Evolutionary conservation across 2,888 invertebrate genomes (phyloP).

Genomic region (Lamproptera curius): DNA sequence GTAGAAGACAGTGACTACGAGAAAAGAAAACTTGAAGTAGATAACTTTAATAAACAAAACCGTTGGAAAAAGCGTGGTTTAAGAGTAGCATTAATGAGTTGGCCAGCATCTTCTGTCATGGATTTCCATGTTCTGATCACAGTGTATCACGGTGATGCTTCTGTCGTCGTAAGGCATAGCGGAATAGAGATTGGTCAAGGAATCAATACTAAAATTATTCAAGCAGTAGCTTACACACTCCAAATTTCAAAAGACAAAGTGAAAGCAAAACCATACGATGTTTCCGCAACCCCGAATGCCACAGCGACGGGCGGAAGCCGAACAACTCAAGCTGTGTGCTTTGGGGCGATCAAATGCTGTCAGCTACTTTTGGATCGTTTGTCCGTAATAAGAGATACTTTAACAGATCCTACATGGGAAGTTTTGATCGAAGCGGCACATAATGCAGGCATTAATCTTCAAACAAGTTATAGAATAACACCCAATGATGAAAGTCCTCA

Average conservation of each 20-base stretch:
- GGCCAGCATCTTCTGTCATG: constrained; percentile 19
- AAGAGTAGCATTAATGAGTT: constrained; percentile 37
- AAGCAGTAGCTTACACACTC: constrained; percentile 83
- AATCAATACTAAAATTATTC: constrained; percentile 87
- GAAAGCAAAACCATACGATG: constrained; percentile 77
- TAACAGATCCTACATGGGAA: constrained; percentile 72
- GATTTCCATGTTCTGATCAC: constrained; percentile 22
- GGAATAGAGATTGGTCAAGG: constrained; percentile 87
- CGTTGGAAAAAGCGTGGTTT: constrained; percentile 85
- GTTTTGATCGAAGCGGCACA: constrained; percentile 69
- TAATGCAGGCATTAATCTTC: constrained; percentile 48
- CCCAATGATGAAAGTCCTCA: constrained; percentile 42
- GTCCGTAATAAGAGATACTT: constrained; percentile 54
- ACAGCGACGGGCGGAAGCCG: constrained; percentile 77
- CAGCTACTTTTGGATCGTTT: constrained; percentile 60
- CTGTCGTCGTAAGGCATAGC: constrained; percentile 81
- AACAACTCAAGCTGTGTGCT: constrained; percentile 80
- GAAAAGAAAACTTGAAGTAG: constrained; percentile 56
- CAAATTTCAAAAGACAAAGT: constrained; percentile 80
- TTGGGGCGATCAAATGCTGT: constrained; percentile 73
- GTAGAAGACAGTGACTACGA: constrained; percentile 67
- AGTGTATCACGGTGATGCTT: constrained; percentile 80
- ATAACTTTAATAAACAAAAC: constrained; percentile 79
- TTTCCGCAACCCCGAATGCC: constrained; percentile 75
- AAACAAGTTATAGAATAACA: constrained; percentile 46